A percentile compares a stretch with the other conserved stretches of the same genome.
Conservation (phyloP, 2,113 vertebrate species). For the Lonchura striata region DNA sequence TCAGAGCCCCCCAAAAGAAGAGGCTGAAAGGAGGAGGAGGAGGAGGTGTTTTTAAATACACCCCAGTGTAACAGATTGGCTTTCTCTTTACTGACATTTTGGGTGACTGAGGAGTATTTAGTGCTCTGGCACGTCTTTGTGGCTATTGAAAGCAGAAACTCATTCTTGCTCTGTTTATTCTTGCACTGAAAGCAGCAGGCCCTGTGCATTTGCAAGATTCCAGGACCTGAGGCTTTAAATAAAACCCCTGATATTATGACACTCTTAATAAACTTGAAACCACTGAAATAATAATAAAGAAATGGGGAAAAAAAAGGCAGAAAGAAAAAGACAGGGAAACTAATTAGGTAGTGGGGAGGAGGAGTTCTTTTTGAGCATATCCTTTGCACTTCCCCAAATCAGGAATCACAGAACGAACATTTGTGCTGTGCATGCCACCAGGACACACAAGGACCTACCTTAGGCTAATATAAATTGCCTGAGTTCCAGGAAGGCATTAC, state of each 20-base stretch:
- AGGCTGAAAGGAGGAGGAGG: not conserved
- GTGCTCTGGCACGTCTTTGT: not conserved
- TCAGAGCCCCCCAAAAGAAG: not conserved
- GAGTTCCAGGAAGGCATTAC: not conserved
- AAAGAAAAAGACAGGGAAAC: not conserved
- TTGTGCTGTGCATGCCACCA: not conserved
- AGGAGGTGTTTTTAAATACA: not conserved
- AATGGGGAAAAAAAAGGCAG: fast-evolving
- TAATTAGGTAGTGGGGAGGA: not conserved
- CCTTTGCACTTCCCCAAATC: not conserved
- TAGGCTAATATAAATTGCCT: not conserved
- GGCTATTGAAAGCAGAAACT: not conserved
- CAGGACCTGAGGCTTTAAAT: not conserved
- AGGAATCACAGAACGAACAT: slow-evolving; percentile 7
- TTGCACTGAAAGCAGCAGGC: not conserved
- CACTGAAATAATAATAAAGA: not conserved
- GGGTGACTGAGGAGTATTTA: not conserved
- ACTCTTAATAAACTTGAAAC: not conserved
- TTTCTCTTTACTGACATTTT: not conserved
- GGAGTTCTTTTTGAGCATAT: not conserved
- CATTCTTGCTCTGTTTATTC: not conserved
- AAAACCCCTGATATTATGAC: not conserved
- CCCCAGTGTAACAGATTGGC: not conserved
- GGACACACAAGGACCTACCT: not conserved
- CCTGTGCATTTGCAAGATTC: not conserved